Base-by-base conservation (phyloP, 2,888 invertebrate genomes). In the Stenolophus ochropezus region DNA sequence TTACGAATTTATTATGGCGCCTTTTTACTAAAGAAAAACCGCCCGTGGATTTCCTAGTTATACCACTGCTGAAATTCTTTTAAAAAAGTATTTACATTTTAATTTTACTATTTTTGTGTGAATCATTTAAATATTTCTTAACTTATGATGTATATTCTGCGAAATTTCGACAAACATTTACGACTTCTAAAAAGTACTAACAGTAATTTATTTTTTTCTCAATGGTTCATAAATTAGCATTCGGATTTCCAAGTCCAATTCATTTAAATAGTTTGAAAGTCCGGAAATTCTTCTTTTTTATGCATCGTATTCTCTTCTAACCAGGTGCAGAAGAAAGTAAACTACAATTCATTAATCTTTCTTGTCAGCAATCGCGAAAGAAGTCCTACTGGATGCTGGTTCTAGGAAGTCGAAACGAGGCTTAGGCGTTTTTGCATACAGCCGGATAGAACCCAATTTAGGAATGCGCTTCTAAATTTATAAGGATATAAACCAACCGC, bases 251-350 rank as follows among this genome's bases (percentile, higher is more conserved):
- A 42, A 42, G 6, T 42, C 20, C 25, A 21, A 61, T 61, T 61
- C 61, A n/a, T n/a, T 61, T 61, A 61, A 61, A 23, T 61, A 25
- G 21, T 23, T 61, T 61, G 25, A 25, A 61, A 23, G 25, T 61
- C 61, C 61, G 61, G 61, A 61, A 61, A 61, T 61, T 61, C 61
- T 61, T 21, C 56, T 56, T 56, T 56, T 56, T 56, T 56, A 18
- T 21, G 56, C 20, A 56, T 56, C 4, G 4, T 56, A 8, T 56
- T 56, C 56, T 21, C 56, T 6, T 56, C 21, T 21, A 0, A 56
- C 25, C 61, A 61, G 61, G 61, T 61, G 61, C 61, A 61, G 25
- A 61, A 61, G 61, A 61, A 61, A 61, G 61, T 61, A 14, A 23
- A 61, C 21, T 25, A 61, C 16, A 53, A 53, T 61, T 25, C 25